Evolutionary conservation across 2,113 vertebrate species (phyloP), one percentile per base, ranked within the genome.

Genomic region (Hippolais icterina): DNA sequence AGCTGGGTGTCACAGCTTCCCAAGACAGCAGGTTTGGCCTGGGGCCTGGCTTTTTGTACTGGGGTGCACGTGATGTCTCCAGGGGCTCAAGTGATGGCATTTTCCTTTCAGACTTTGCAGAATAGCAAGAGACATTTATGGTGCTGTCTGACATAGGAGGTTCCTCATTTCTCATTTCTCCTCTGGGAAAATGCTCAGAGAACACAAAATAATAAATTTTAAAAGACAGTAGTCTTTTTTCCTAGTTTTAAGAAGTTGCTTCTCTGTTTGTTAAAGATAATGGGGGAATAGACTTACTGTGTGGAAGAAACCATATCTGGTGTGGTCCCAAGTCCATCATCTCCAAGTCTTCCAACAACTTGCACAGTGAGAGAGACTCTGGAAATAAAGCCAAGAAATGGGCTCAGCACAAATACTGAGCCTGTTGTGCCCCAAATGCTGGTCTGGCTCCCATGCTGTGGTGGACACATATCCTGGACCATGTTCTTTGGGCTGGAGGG

Each of bases 141-240:
- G 82, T 53, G 24, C 39, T 71, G 31, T 84, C 57, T 92, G 60
- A 61, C 70, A 47, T 0, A 1, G 49, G 49, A 93, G 53, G 44
- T 81, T 93, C 78, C 44, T 83, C 81, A 79, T 76, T 93, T 93
- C 83, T 94, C 46, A 87, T 95, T 96, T 94, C 41, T 83, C 44
- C 83, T 86, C 61, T 91, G 87, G 74, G 91, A 95, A 93, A 87
- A 76, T 60, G 37, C 28, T 82, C 80, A 64, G 81, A 87, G 49
- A 79, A 83, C 41, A 77, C 64, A 94, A 91, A 79, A 31, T n/a
- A 87, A 82, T 81, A 85, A 18, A 50, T 82, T 84, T 46, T 61
- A 61, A 53, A 94, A 68, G 60, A 64, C 37, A 4, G 22, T 37
- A 54, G 68, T 72, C 29, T 39, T 35, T 57, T 86, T 88, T 77